Base-by-base conservation (phyloP, 2,888 invertebrate species). In the Mesodorylaimus sp. region DNA sequence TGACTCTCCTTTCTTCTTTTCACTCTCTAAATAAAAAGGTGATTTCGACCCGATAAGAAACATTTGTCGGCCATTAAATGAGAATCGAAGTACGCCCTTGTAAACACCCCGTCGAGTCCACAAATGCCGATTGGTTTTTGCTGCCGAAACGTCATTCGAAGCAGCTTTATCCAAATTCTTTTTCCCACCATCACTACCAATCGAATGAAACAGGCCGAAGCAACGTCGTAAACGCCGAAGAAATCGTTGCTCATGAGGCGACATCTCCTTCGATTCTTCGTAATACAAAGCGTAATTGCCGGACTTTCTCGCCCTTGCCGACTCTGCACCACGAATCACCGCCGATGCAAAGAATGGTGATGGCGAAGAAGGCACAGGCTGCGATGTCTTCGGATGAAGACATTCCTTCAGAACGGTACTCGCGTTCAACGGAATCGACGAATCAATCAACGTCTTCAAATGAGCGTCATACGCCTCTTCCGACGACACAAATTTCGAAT, bases 131-230 rank as follows among this genome's bases (percentile, higher is more conserved):
- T 16, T 32, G 32, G 7, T 10, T 32, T 16, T 32, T 13, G 10
- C 10, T 32, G 32, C 32, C 32, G 10, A 32, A 10, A 13, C 10
- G 32, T 10, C 32, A 13, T 10, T 13, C 10, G 10, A 32, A 13
- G 32, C 10, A 13, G 16, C 32, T 10, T 19, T 19, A 23, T 19
- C 41, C 13, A 39, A 19, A 39, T 10, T n/a, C 21, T 13, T 10
- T 23, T 39, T 13, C 19, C 41, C 21, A 26, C 23, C 16, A 19
- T 42, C 37, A n/a, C 44, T 26, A 21, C 42, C 51, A 3, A 25
- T 16, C 28, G 53, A 53, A 38, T 43, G 29, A 37, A 45, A 53
- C 16, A 53, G 28, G 16, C 53, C 53, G 23, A 53, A 52, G 27
- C 53, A 53, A 5, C 19, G 25, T 26, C 48, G 29, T 43, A 53